Conservation (phyloP, 1,140 invertebrate species). For the Trichomalopsis sarcophagae region DNA sequence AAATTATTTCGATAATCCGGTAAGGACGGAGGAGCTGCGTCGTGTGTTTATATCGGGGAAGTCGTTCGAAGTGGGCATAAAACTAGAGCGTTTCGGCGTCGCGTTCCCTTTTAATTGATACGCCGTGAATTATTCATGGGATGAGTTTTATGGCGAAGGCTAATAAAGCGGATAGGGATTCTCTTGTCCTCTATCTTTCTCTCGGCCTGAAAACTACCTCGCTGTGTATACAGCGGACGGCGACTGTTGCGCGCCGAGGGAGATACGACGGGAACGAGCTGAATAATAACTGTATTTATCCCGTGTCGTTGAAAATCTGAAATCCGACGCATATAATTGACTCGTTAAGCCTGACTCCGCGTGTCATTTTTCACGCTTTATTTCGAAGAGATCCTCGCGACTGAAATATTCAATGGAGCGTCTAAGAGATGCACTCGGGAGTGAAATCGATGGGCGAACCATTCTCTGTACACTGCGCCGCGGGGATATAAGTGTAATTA, state of each 20-base stretch:
- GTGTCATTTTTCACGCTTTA: no score
- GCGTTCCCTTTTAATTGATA: constrained; percentile 26
- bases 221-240: neutral
- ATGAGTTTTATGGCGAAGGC: neutral
- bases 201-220: neutral
- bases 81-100: neutral
- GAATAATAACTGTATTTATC: neutral
- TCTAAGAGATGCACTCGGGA: no score
- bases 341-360: neutral
- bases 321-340: neutral
- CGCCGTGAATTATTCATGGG: constrained; percentile 28
- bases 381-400: no score
- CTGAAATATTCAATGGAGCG: no score
- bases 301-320: neutral
- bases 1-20: no score
- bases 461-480: no score
- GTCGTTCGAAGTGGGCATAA: no score
- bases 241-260: no score
- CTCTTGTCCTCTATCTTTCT: neutral
- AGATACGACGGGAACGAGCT: neutral
- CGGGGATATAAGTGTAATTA: no score
- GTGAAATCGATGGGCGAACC: no score
- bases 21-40: no score
- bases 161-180: neutral
- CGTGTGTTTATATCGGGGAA: no score